These are phyloP conservation scores for Latheticus oryzae DNA, from an alignment of 2,888 invertebrate species.

Conservation along the genomic window DNA sequence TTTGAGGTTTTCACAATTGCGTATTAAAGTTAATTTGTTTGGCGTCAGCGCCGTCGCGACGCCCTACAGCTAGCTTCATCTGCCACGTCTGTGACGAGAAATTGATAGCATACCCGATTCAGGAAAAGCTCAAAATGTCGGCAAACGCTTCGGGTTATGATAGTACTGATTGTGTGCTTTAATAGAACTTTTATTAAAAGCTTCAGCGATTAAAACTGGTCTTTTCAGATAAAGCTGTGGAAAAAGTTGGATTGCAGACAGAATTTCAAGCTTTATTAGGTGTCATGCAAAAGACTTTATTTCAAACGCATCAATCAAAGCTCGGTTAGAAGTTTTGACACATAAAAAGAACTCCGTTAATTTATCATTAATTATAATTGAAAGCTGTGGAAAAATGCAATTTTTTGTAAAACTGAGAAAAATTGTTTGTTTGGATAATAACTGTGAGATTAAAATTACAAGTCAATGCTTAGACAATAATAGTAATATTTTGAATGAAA, in stretches of 20 bases:
- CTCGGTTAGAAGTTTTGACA: conserved; percentile 13
- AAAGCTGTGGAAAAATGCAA: too few species aligned
- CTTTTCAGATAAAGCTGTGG: neutral
- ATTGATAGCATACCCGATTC: conserved; percentile 39
- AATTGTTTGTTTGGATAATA: too few species aligned
- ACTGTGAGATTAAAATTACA: too few species aligned
- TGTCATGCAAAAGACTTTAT: conserved; percentile 28
- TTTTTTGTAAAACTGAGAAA: too few species aligned
- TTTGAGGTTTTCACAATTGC: too few species aligned
- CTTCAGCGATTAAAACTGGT: conserved; percentile 16
- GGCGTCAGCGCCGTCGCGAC: conserved; percentile 44
- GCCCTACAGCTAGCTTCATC: conserved; percentile 27
- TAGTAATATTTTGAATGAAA: too few species aligned
- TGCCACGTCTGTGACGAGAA: conserved; percentile 33
- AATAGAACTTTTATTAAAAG: conserved; percentile 36
- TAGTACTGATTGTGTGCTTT: conserved; percentile 21
- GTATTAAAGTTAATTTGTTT: conserved; percentile 46
- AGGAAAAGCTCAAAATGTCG: conserved; percentile 22
- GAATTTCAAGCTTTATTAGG: conserved; percentile 26
- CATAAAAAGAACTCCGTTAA: conserved; percentile 1
- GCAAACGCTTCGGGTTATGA: conserved; percentile 19
- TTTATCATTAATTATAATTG: conserved; percentile 28
- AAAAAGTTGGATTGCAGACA: too few species aligned
- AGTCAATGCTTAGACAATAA: too few species aligned
- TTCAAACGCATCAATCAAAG: conserved; percentile 40